These are phyloP conservation scores for Tinea pellionella DNA, from an alignment of 2,888 invertebrate species.

Conservation along the genomic window DNA sequence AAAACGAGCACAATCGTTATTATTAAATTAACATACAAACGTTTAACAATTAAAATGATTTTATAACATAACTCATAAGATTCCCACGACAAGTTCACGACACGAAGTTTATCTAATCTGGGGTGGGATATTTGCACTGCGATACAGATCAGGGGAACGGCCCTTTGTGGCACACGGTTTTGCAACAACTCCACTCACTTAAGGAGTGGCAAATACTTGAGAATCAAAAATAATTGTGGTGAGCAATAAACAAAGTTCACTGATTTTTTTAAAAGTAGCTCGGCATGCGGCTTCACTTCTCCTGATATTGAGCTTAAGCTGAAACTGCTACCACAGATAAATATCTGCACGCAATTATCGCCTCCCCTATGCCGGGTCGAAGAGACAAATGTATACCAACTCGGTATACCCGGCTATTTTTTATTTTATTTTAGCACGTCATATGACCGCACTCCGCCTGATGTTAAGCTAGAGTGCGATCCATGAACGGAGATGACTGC, in stretches of 20 bases:
- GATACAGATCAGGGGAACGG: slow-evolving; percentile 47
- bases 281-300: no score
- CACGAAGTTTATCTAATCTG: slow-evolving; percentile 56
- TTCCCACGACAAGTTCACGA: slow-evolving; percentile 3
- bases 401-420: no score
- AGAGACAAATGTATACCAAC: no score
- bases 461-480: no score
- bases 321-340: no score
- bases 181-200: slow-evolving; percentile 25
- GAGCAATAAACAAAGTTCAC: neutral
- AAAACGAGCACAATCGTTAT: neutral
- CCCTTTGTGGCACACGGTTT: slow-evolving; percentile 47
- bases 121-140: slow-evolving; percentile 61
- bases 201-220: slow-evolving; percentile 5
- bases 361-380: no score
- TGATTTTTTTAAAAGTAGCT: neutral
- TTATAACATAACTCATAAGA: neutral
- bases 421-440: no score
- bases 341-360: no score
- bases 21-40: slow-evolving; percentile 6
- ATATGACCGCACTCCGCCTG: no score
- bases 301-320: no score
- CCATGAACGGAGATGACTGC: no score
- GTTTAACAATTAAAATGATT: neutral
- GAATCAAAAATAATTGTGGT: neutral